Evolutionary conservation across 2,888 invertebrate genomes (phyloP).

Genomic region (Idaea straminata): DNA sequence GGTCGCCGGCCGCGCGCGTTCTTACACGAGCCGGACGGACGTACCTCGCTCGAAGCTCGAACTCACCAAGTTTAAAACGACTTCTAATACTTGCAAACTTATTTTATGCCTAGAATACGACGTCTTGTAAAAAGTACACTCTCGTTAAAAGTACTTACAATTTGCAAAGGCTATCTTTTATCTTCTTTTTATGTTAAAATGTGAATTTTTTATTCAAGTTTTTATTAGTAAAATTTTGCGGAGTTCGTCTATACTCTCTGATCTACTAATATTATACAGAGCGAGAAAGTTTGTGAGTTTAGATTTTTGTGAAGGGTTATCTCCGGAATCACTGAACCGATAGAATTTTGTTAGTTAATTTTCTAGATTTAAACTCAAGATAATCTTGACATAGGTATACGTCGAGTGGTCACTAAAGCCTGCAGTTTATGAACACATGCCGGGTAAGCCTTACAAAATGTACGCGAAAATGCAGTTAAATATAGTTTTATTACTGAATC

Average conservation of each 20-base stretch:
- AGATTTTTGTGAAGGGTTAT: neutral
- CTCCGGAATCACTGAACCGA: neutral
- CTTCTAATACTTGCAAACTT: neutral
- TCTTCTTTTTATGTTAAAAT: neutral
- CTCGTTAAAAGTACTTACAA: slow-evolving; percentile 1
- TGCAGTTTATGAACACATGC: too few species aligned
- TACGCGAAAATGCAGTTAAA: too few species aligned
- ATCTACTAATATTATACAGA: neutral
- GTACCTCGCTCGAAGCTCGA: neutral
- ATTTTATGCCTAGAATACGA: neutral
- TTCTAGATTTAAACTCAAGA: too few species aligned
- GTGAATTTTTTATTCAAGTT: neutral
- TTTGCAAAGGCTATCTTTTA: neutral
- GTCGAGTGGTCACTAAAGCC: too few species aligned
- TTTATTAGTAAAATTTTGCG: neutral
- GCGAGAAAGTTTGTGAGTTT: neutral
- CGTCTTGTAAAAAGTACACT: slow-evolving; percentile 11
- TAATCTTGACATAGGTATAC: too few species aligned
- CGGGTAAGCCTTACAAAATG: too few species aligned
- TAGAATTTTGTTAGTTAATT: too few species aligned
- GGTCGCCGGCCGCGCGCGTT: neutral
- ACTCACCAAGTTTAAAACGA: neutral
- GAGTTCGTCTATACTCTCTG: neutral
- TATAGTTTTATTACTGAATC: too few species aligned
- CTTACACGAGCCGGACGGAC: neutral